Percentiles rank a stretch among this genome's conserved stretches.
These are phyloP conservation scores for Astreopora myriophthalma DNA, from an alignment of 64 coral and sea anemone genomes.

Conservation along the genomic window DNA sequence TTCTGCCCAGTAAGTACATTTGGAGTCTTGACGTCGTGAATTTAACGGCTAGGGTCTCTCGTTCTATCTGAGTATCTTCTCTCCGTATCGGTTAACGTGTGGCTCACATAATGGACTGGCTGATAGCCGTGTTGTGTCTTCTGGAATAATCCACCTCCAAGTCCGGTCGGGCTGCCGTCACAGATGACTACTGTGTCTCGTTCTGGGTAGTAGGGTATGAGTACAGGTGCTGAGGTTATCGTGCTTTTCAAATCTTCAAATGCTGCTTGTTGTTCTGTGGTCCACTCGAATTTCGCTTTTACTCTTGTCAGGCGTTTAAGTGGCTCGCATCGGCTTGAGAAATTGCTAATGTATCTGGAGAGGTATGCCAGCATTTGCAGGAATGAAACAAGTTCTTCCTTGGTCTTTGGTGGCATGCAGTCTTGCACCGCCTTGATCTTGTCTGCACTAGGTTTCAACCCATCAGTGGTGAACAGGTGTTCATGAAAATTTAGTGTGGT, in stretches of 20 bases:
- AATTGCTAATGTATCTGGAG: conserved; percentile 25
- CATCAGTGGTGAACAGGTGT: conserved; percentile 40
- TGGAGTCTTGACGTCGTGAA: background rate
- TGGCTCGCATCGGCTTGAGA: conserved; percentile 46
- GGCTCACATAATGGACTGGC: background rate
- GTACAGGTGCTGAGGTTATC: background rate
- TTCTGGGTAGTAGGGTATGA: conserved; percentile 11
- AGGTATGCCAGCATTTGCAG: conserved; percentile 59
- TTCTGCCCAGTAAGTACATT: conserved; percentile 6
- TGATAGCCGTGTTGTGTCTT: conserved; percentile 50
- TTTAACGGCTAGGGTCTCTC: background rate
- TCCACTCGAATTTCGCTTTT: conserved; percentile 2
- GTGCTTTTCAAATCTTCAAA: conserved; percentile 34
- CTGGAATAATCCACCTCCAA: conserved; percentile 2
- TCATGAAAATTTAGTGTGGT: conserved; percentile 27
- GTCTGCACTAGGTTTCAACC: background rate
- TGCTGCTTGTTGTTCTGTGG: conserved; percentile 12
- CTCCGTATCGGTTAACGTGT: background rate
- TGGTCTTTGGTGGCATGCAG: conserved; percentile 6
- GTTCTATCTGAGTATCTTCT: background rate
- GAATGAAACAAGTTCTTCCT: conserved; percentile 49
- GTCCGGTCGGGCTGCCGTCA: conserved; percentile 30
- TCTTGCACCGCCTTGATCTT: conserved; percentile 13
- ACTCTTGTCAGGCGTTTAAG: conserved; percentile 18
- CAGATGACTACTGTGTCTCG: conserved; percentile 27